Evolutionary conservation across 2,888 invertebrate species (phyloP), one percentile per base, ranked within the genome.

Genomic region (Melinaea menophilus): DNA sequence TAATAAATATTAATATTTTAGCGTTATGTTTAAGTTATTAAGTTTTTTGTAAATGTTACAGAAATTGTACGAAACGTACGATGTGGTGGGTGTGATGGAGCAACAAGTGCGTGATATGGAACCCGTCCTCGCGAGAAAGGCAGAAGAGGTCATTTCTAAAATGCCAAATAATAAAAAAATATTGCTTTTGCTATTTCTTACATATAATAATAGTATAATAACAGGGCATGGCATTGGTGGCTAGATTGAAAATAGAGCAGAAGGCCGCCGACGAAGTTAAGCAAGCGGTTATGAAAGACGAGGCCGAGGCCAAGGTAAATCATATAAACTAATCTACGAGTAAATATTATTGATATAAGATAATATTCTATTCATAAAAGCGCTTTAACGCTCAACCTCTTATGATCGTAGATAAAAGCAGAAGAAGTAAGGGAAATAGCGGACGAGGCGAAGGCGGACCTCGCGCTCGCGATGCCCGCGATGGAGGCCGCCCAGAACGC

Each of bases 401-500:
- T 9, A 5, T 59, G 31, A 55, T 13, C 31, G 54, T 68, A 94
- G 94, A 91, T 92, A 70, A 97, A 97, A 93, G 97, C 98, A 0
- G 94, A 93, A 55, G 95, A 96, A 81, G 96, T 96, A 1, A 94
- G 94, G 82, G 92, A 93, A 56, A 93, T 98, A 66, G 97, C 97
- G 22, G 96, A 96, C 66, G 97, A 97, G 79, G 96, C 96, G 1
- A 95, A 96, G 59, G 95, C 97, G 69, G 98, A 98, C 82, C 88
- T 98, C 55, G 96, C 96, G 65, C 93, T 95, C 5, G 98, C 97
- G 0, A 92, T 97, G 86, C 98, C 97, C 0, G 96, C 96, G 0
- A 92, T 98, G 80, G 94, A 96, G 65, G 95, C 95, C 4, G 97
- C 98, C 0, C 94, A 95, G 67, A 94, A 95, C 74, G 97, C 98